Evolutionary conservation across 2,113 vertebrate genomes (phyloP), one percentile per base, ranked within the genome.

Genomic region (Rhipidura dahli): DNA sequence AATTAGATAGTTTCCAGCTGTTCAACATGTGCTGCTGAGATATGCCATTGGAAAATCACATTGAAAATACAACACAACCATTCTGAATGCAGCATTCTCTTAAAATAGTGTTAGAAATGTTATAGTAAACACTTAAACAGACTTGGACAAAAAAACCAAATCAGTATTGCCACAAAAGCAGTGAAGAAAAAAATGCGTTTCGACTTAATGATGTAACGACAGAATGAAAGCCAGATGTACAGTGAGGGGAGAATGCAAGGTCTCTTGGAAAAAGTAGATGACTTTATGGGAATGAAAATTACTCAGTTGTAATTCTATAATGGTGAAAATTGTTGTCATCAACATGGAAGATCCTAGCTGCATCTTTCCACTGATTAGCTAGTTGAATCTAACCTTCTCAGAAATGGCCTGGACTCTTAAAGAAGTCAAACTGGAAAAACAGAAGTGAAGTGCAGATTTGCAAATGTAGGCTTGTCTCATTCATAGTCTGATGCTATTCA

Each of bases 1-100:
- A 96, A 96, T 96, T 95, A 96, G 90, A 83, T 92, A 71, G 88
- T 95, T 97, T 95, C 94, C 96, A 97, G 94, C 90, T 97, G 96
- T 82, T 96, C 93, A 95, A 51, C 50, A 82, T 89, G 96, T 89
- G 73, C 87, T 87, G 30, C 73, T 92, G 83, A 93, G 85, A 93
- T 72, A 33, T 16, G 60, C 64, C 84, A 70, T 57, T 90, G 79
- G 78, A 95, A 88, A 96, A 90, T 84, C 56, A 51, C 71, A 88
- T 61, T 35, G 24, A 65, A 95, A 93, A 71, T 64, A 93, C 68
- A 89, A 70, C 20, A 39, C 17, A 90, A 54, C 49, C 40, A 22
- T 93, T 71, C 51, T 66, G 85, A 94, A 93, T 83, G 35, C 47
- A 68, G 39, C 8, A 20, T 89, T 89, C 49, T 69, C 59, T 65